Percentiles rank a stretch among this genome's conserved stretches.
Conservation (phyloP, 2,888 invertebrate genomes). For the Celastrina argiolus region DNA sequence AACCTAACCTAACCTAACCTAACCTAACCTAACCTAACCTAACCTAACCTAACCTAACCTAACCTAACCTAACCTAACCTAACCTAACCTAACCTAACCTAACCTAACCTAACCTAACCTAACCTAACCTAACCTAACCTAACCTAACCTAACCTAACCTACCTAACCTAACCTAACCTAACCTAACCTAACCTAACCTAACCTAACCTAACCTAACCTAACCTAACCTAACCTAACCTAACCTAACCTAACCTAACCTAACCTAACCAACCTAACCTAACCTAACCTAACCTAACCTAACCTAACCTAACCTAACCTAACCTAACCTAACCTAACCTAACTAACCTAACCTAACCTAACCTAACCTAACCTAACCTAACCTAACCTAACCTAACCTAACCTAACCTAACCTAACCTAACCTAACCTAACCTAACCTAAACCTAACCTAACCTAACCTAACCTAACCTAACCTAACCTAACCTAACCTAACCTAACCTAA, state of each 20-base stretch:
- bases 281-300: constrained; percentile 26
- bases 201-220: constrained; percentile 28
- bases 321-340: constrained; percentile 26
- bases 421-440: constrained; percentile 22
- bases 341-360: constrained; percentile 14
- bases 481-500: constrained; percentile 25
- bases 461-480: constrained; percentile 23
- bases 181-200: constrained; percentile 26
- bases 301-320: constrained; percentile 27
- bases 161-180: too few species aligned
- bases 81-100: constrained; percentile 28
- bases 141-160: too few species aligned
- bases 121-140: constrained; percentile 31
- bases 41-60: constrained; percentile 31
- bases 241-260: constrained; percentile 26
- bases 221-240: constrained; percentile 30
- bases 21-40: constrained; percentile 28
- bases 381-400: constrained; percentile 4
- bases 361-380: neutral
- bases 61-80: constrained; percentile 20
- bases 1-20: constrained; percentile 32
- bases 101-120: constrained; percentile 29
- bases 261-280: constrained; percentile 27
- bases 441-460: constrained; percentile 18
- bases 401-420: constrained; percentile 23